Base-by-base conservation (phyloP, 2,888 invertebrate genomes). In the Gibbula magus region DNA sequence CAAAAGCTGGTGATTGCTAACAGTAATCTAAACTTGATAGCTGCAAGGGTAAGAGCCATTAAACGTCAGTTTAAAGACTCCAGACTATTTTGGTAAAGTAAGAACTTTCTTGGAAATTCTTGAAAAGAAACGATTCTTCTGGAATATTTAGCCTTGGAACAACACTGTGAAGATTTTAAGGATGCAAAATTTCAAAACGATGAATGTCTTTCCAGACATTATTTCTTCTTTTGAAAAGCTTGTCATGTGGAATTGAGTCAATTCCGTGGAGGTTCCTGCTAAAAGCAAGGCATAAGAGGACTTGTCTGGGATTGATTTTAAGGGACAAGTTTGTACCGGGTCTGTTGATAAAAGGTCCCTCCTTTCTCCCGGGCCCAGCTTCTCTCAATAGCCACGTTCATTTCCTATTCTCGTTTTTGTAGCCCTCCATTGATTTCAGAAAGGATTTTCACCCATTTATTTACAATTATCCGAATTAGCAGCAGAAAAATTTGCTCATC, bases 401-500 rank as follows among this genome's bases (percentile, higher is more conserved):
- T 39, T 70, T 70, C 70, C 70, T 39, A 35, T 70, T 70, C 70
- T 70, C 70, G 39, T 70, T 70, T 70, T 70, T 70, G 35, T 70
- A 35, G 70, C 32, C 4, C n/a, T 70, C 18, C 70, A 70, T 70
- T 70, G 70, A 70, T 70, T 70, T 8, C 20, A 35, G 35, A 10
- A 18, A 20, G 39, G 70, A 70, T 70, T 70, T 70, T 39, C 39
- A 70, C n/a, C 70, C 70, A 70, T 70, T 70, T 70, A 70, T 70
- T 70, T 70, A 70, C 70, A 70, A 70, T 70, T 70, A 70, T 70
- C 70, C 35, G 39, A 70, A 70, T 70, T 70, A 70, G 70, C 35
- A 39, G 70, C 70, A 20, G 70, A 70, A 70, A 70, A 70, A 70
- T 70, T 70, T 70, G 70, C 70, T 70, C 35, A 70, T 39, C 32